phyloP scores from a whole-genome alignment of 35 echinoderm and acorn worm genomes.

The Apostichopus parvimensis region DNA sequence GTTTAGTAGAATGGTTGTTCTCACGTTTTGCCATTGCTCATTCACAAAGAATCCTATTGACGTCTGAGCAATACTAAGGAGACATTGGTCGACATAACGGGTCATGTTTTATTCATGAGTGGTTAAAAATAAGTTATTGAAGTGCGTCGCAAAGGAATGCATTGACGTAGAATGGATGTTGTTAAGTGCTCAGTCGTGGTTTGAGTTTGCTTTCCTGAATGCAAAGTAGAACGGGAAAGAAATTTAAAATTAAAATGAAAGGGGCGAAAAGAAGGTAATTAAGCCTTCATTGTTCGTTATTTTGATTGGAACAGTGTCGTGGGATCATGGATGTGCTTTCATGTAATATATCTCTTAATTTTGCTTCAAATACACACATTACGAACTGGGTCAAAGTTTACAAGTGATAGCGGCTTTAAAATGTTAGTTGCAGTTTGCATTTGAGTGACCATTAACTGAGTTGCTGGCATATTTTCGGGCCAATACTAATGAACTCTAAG shows the following conservation, averaged over 20 bases:
- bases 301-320: not conserved
- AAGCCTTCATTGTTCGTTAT: not conserved
- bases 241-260: conserved; percentile 4
- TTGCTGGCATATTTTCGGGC: too few species aligned
- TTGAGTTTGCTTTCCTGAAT: not conserved
- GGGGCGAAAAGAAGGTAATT: not conserved
- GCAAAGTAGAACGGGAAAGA: not conserved
- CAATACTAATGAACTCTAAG: too few species aligned
- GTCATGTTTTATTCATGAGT: conserved; percentile 56
- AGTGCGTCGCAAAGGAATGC: conserved; percentile 44
- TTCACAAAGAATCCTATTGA: conserved; percentile 56
- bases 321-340: not conserved
- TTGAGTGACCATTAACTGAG: too few species aligned
- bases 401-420: too few species aligned
- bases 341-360: not conserved
- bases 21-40: conserved; percentile 56
- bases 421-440: too few species aligned
- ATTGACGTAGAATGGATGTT: conserved; percentile 52
- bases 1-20: conserved; percentile 38
- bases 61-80: conserved; percentile 34
- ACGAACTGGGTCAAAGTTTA: too few species aligned
- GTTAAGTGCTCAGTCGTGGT: not conserved
- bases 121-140: conserved; percentile 31
- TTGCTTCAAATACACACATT: too few species aligned
- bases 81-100: conserved; percentile 48